These are phyloP conservation scores for Romanogobio albipinnatus DNA, from an alignment of 2,113 vertebrate genomes.

Conservation along the genomic window DNA sequence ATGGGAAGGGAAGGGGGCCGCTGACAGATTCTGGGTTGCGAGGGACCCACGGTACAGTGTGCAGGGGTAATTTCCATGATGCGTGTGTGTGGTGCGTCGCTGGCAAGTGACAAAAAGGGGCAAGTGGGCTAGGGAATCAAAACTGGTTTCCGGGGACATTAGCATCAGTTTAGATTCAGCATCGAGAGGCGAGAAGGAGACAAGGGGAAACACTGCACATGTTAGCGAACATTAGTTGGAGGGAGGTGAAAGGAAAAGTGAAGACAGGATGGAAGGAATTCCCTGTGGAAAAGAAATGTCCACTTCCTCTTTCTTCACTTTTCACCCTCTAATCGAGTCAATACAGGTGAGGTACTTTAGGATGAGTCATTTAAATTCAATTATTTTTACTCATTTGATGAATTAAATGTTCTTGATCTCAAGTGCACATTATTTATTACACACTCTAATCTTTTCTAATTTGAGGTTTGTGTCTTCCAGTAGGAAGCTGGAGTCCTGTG, in stretches of 20 bases:
- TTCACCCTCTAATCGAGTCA: neutral
- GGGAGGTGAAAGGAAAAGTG: neutral
- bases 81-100: constrained; percentile 30
- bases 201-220: neutral
- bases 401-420: constrained; percentile 8
- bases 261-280: neutral
- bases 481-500: neutral
- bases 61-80: constrained; percentile 83
- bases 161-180: constrained; percentile 37
- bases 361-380: neutral
- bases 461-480: constrained; percentile 19
- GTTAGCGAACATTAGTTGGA: neutral
- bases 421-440: neutral
- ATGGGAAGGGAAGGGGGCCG: constrained; percentile 98
- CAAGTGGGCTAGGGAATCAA: constrained; percentile 13
- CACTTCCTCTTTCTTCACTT: neutral
- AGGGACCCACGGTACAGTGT: constrained; percentile 91
- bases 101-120: neutral
- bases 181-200: neutral
- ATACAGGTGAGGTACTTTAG: neutral
- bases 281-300: neutral
- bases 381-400: constrained; percentile 27
- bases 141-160: constrained; percentile 32
- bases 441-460: constrained; percentile 10
- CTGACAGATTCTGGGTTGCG: constrained; percentile 98